These are phyloP conservation scores for Catharus minimus DNA, from an alignment of 2,113 vertebrate species.

Conservation along the genomic window DNA sequence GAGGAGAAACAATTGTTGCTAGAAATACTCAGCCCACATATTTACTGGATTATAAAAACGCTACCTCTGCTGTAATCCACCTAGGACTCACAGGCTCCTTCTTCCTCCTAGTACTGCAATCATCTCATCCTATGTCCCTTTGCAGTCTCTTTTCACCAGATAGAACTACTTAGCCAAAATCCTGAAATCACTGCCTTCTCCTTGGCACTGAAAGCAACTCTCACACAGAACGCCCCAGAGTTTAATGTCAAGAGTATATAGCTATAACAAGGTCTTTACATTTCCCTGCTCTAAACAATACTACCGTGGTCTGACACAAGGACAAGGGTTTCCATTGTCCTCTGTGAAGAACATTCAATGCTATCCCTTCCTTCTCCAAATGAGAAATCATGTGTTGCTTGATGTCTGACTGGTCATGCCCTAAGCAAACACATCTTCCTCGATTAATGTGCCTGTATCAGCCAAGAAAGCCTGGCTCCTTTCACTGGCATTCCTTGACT, in stretches of 20 bases:
- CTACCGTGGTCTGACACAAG: background rate
- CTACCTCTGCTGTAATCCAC: background rate
- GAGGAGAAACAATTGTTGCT: background rate
- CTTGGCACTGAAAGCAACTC: background rate
- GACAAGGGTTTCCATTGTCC: background rate
- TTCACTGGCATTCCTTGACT: background rate
- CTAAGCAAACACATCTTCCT: conserved; percentile 40
- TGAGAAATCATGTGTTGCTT: background rate
- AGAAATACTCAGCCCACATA: background rate
- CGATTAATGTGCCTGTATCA: background rate
- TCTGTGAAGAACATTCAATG: background rate
- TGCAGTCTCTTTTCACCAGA: background rate
- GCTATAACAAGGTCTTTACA: background rate
- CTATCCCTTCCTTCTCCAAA: background rate
- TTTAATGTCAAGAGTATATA: background rate
- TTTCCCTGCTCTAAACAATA: conserved; percentile 20
- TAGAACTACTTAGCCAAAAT: background rate
- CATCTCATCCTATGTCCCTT: background rate
- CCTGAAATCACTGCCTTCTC: background rate
- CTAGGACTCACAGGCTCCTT: background rate
- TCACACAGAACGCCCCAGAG: background rate
- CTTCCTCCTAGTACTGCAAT: background rate
- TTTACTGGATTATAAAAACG: background rate
- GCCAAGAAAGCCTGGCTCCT: conserved; percentile 25
- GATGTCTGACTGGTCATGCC: background rate